phyloP scores from a whole-genome alignment of 2,113 vertebrate genomes.

The Toxotes chatareus region DNA sequence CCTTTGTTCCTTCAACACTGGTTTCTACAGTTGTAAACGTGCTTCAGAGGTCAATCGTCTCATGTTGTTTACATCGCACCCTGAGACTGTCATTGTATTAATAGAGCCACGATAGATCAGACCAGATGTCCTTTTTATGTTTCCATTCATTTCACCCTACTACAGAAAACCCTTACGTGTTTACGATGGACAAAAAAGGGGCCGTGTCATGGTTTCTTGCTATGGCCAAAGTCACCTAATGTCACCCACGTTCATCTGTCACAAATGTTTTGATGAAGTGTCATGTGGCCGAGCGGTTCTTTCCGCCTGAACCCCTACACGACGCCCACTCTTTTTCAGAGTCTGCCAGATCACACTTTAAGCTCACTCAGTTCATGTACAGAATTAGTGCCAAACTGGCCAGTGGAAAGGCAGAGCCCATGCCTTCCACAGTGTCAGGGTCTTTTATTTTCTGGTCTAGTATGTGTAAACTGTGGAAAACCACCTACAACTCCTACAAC shows the following conservation, averaged over 20 bases:
- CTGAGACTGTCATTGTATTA: not conserved
- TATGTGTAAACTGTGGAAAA: slow-evolving; percentile 38
- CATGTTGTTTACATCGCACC: not conserved
- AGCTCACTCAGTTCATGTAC: not conserved
- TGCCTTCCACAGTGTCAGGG: not conserved
- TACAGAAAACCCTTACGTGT: not conserved
- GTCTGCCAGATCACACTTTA: not conserved
- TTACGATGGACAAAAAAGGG: not conserved
- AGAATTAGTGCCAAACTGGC: not conserved
- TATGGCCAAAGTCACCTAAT: not conserved
- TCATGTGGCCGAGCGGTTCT: not conserved
- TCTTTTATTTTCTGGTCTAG: slow-evolving; percentile 10
- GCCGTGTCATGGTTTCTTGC: not conserved
- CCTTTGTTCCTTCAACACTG: not conserved
- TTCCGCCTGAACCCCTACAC: not conserved
- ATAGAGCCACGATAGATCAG: not conserved
- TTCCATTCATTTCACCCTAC: not conserved
- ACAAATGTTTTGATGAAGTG: not conserved
- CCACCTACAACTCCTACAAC: slow-evolving; percentile 43
- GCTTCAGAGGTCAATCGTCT: not conserved
- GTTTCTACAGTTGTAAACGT: not conserved
- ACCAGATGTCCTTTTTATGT: not conserved
- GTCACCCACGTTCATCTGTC: not conserved
- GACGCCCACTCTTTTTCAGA: not conserved
- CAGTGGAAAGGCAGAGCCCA: not conserved